Conservation (phyloP, 2,888 invertebrate species). For the Thecocarcelia acutangulata region DNA sequence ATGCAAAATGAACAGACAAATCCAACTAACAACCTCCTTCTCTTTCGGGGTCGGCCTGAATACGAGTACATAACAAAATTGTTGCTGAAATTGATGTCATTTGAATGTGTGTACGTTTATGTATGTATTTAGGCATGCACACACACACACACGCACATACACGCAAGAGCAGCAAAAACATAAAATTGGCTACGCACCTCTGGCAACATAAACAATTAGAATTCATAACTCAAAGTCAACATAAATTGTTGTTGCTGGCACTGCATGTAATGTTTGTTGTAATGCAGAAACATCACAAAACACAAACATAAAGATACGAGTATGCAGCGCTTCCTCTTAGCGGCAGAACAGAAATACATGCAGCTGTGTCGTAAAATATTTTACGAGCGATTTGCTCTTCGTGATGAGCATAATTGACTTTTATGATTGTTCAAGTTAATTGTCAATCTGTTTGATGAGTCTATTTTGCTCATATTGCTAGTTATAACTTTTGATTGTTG, state of each 20-base stretch:
- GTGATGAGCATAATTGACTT: slow-evolving; percentile 74
- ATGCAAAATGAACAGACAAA: too few species aligned
- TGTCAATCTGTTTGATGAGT: slow-evolving; percentile 69
- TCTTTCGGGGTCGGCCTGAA: too few species aligned
- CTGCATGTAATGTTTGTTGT: slow-evolving; percentile 36
- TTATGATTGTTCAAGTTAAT: slow-evolving; percentile 71
- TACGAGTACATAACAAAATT: too few species aligned
- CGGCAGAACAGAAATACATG: background rate
- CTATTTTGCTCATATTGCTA: slow-evolving; percentile 34
- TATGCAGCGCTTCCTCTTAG: too few species aligned
- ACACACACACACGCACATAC: too few species aligned
- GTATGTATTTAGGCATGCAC: too few species aligned
- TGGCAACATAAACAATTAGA: slow-evolving; percentile 61
- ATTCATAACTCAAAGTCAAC: slow-evolving; percentile 69
- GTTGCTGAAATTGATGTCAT: too few species aligned
- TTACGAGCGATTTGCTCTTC: slow-evolving; percentile 71
- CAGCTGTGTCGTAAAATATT: slow-evolving; percentile 67
- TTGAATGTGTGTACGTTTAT: too few species aligned
- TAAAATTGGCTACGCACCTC: slow-evolving; percentile 56
- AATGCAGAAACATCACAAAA: background rate
- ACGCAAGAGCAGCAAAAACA: slow-evolving; percentile 8
- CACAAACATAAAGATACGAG: background rate
- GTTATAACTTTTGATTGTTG: slow-evolving; percentile 21
- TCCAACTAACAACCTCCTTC: too few species aligned
- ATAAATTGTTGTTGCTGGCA: slow-evolving; percentile 38